A percentile compares a stretch with the other conserved stretches of the same genome.
Evolutionary conservation across 2,888 invertebrate genomes (phyloP).

Genomic region (Frankliniella intonsa): DNA sequence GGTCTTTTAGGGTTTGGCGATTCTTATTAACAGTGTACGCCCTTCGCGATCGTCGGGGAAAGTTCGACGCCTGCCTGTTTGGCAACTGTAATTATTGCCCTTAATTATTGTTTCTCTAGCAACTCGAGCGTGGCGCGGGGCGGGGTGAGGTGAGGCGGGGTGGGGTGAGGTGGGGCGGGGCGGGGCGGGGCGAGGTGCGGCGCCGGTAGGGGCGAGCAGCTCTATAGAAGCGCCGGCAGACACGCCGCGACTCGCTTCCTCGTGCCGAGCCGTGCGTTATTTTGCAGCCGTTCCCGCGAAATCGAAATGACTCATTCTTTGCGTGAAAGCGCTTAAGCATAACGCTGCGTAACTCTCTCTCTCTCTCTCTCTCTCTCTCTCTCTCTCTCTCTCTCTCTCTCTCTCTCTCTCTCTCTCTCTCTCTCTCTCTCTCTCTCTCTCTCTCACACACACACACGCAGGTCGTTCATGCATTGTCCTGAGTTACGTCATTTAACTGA

Average conservation of each 20-base stretch:
- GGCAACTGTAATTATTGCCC: neutral
- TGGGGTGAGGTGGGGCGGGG: too few relatives aligned
- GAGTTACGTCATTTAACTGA: neutral
- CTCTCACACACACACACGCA: neutral
- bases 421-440: neutral
- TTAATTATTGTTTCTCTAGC: neutral
- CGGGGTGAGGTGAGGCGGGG: too few relatives aligned
- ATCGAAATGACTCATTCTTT: too few relatives aligned
- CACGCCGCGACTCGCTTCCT: too few relatives aligned
- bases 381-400: slow-evolving; percentile 1
- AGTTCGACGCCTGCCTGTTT: neutral
- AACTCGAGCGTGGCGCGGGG: neutral
- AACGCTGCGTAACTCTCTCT: neutral
- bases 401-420: slow-evolving; percentile 1
- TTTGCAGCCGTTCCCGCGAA: too few relatives aligned
- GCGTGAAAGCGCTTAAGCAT: too few relatives aligned
- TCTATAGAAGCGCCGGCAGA: too few relatives aligned
- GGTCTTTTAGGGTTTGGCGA: too few relatives aligned
- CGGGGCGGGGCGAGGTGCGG: too few relatives aligned
- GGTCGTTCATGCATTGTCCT: neutral
- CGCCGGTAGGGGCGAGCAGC: too few relatives aligned
- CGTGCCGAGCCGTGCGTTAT: too few relatives aligned
- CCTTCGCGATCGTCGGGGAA: neutral
- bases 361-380: neutral
- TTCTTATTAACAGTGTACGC: too few relatives aligned